These are phyloP conservation scores for Gerris buenoi DNA, from an alignment of 1,140 invertebrate genomes.

Conservation along the genomic window DNA sequence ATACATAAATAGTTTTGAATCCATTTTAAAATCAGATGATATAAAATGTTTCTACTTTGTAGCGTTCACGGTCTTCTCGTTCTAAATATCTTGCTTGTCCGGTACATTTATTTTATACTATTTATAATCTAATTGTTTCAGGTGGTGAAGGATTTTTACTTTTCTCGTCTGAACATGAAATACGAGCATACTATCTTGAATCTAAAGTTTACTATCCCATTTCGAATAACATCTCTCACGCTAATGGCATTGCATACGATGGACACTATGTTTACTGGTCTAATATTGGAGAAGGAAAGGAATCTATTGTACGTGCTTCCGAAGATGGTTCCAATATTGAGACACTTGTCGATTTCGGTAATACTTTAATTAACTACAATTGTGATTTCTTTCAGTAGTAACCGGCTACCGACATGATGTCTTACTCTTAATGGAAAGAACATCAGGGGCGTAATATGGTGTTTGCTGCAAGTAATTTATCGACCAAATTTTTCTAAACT, in stretches of 20 bases:
- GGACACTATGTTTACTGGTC: conserved; percentile 57
- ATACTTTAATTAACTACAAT: no score
- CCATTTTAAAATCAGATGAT: neutral
- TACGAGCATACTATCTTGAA: conserved; percentile 34
- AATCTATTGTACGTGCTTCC: conserved; percentile 43
- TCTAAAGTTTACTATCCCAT: conserved; percentile 33
- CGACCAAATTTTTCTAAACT: no score
- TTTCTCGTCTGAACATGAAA: conserved; percentile 39
- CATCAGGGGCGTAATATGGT: no score
- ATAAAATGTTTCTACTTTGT: conserved; percentile 7
- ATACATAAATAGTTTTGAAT: neutral
- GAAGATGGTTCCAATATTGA: conserved; percentile 39
- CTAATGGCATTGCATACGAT: conserved; percentile 50
- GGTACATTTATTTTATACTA: no score
- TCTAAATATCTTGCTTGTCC: no score
- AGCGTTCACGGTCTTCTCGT: neutral
- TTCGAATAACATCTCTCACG: conserved; percentile 36
- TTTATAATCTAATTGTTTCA: no score
- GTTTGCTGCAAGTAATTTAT: no score
- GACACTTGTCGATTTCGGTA: conserved; percentile 35
- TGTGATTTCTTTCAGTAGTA: no score
- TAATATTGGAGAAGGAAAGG: conserved; percentile 43
- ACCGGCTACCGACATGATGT: no score
- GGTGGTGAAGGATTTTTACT: conserved; percentile 39
- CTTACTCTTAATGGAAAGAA: no score